These are phyloP conservation scores for Zoanthus sansibaricus DNA, from an alignment of 92 coral and sea anemone genomes.

Conservation along the genomic window DNA sequence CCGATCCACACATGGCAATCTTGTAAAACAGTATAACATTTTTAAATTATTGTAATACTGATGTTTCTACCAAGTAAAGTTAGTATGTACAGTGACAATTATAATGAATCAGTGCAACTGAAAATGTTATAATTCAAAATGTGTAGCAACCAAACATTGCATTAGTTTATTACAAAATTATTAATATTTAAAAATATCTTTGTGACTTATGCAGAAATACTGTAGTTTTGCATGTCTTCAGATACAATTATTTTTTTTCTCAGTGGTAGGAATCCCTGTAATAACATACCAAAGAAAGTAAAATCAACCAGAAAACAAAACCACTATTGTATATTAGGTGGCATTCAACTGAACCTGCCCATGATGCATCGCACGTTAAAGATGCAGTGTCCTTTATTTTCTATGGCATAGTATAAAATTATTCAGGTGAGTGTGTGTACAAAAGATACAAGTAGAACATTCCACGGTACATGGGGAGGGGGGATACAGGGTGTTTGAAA, in stretches of 20 bases:
- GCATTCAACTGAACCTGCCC: conserved; percentile 4
- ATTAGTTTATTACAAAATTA: background rate
- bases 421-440: conserved; percentile 16
- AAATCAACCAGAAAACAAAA: conserved; percentile 3
- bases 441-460: conserved; percentile 20
- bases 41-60: conserved; percentile 1
- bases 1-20: too few relatives aligned
- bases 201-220: background rate
- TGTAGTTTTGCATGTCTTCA: conserved; percentile 9
- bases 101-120: background rate
- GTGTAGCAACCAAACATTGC: conserved; percentile 6
- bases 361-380: conserved; percentile 5
- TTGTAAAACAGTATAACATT: background rate
- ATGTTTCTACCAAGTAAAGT: conserved; percentile 13
- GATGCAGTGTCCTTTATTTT: conserved; percentile 15
- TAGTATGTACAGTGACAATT: conserved; percentile 6
- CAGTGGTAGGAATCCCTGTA: conserved; percentile 2
- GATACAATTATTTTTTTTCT: background rate
- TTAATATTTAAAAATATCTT: background rate
- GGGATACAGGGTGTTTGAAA: conserved; percentile 22
- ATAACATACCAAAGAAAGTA: background rate
- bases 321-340: background rate
- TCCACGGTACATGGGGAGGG: conserved; percentile 7
- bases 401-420: conserved; percentile 17
- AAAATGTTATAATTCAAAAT: conserved; percentile 3